A percentile compares a stretch with the other conserved stretches of the same genome.
Conservation (phyloP, 1,140 invertebrate genomes). For the Bombus sylvicola region DNA sequence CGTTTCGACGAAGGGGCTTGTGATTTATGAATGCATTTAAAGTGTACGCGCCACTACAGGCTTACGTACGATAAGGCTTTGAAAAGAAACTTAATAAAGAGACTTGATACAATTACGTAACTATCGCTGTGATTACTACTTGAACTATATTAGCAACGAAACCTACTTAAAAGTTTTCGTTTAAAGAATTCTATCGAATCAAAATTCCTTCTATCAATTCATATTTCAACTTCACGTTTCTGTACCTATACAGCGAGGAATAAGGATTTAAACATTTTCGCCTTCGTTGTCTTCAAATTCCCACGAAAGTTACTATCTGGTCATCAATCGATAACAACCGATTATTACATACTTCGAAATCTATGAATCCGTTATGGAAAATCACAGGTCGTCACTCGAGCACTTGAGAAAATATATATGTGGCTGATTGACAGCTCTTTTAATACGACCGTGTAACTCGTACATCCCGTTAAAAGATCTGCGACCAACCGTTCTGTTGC, state of each 20-base stretch:
- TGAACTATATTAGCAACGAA: background rate
- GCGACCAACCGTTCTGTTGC: constrained; percentile 3
- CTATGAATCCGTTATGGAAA: constrained; percentile 21
- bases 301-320: background rate
- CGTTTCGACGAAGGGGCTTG: background rate
- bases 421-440: constrained; percentile 19
- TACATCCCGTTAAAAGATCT: constrained; percentile 32
- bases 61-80: background rate
- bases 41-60: background rate
- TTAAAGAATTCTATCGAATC: background rate
- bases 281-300: background rate
- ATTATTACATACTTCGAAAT: constrained; percentile 1
- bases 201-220: background rate
- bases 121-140: background rate
- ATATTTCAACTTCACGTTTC: background rate
- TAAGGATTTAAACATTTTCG: too few relatives aligned
- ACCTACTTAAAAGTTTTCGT: too few relatives aligned
- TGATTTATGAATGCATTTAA: constrained; percentile 38
- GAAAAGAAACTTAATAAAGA: background rate
- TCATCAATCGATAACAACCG: background rate
- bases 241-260: too few relatives aligned
- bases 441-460: constrained; percentile 26
- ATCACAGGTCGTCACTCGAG: background rate
- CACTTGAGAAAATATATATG: background rate
- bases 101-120: background rate